These are phyloP conservation scores for Heterodera schachtii DNA, from an alignment of 1,140 invertebrate genomes.

Conservation along the genomic window DNA sequence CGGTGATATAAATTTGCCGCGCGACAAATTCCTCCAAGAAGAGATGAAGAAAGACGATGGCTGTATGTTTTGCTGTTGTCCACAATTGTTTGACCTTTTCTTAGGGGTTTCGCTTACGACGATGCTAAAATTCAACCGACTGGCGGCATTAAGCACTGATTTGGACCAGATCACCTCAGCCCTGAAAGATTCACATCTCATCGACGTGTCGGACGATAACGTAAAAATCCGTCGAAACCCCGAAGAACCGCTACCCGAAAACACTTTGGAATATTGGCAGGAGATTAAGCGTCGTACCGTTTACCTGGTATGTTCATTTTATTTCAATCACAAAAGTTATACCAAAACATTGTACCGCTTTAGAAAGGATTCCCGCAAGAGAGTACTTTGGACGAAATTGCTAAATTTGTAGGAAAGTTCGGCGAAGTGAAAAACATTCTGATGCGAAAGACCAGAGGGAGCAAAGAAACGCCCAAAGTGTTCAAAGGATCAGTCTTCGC, in stretches of 20 bases:
- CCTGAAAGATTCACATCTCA: constrained; percentile 76
- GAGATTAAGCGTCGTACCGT: constrained; percentile 77
- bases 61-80: constrained; percentile 70
- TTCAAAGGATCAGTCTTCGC: constrained; percentile 89
- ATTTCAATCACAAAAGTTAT: constrained; percentile 1
- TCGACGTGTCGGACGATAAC: constrained; percentile 80
- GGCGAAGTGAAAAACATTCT: constrained; percentile 77
- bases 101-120: constrained; percentile 79
- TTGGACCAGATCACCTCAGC: constrained; percentile 75
- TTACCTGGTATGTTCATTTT: constrained; percentile 71
- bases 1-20: constrained; percentile 83
- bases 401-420: constrained; percentile 76
- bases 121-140: constrained; percentile 84
- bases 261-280: constrained; percentile 80
- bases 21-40: constrained; percentile 85
- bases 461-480: constrained; percentile 36
- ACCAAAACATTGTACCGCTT: background rate
- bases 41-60: constrained; percentile 83
- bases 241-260: constrained; percentile 79
- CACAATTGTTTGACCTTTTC: constrained; percentile 21
- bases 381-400: constrained; percentile 74
- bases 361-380: constrained; percentile 83
- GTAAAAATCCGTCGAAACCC: constrained; percentile 80
- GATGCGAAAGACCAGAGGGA: constrained; percentile 52
- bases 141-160: constrained; percentile 77